These are phyloP conservation scores for Pluvianellus socialis DNA, from an alignment of 2,113 vertebrate genomes.

Conservation along the genomic window DNA sequence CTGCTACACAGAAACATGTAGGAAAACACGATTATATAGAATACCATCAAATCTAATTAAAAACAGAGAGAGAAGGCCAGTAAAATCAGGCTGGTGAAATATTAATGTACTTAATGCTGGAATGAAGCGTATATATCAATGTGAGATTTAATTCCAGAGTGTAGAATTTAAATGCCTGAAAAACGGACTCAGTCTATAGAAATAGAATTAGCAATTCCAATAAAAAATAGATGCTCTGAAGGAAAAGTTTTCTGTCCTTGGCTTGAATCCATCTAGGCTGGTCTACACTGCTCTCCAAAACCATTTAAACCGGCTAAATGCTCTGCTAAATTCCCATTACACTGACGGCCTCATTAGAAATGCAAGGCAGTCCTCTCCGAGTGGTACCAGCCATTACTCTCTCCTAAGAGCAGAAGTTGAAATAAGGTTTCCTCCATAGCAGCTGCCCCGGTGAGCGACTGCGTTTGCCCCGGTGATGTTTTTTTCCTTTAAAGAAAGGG, in stretches of 20 bases:
- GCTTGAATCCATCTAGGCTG: slow-evolving; percentile 15
- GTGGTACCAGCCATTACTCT: neutral
- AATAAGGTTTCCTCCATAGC: neutral
- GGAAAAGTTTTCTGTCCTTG: slow-evolving; percentile 20
- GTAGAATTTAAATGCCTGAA: slow-evolving; percentile 50
- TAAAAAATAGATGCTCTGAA: slow-evolving; percentile 46
- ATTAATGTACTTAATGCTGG: slow-evolving; percentile 48
- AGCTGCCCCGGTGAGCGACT: neutral
- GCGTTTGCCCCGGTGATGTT: neutral
- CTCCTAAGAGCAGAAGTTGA: neutral
- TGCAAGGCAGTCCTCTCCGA: neutral
- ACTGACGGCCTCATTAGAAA: slow-evolving; percentile 10
- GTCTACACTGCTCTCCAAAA: neutral
- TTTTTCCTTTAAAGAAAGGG: neutral
- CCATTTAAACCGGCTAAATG: slow-evolving; percentile 33
- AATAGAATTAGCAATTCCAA: slow-evolving; percentile 60
- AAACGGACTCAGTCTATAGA: slow-evolving; percentile 36
- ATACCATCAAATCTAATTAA: slow-evolving; percentile 42
- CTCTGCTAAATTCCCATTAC: slow-evolving; percentile 8
- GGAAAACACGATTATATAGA: slow-evolving; percentile 32
- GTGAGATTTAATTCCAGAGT: slow-evolving; percentile 49
- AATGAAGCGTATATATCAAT: slow-evolving; percentile 51
- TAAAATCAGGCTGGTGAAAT: slow-evolving; percentile 42
- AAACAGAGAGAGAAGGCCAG: slow-evolving; percentile 24
- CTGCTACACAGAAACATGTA: neutral